phyloP scores from a whole-genome alignment of 2,888 invertebrate species.

The Scrobipalpa costella region DNA sequence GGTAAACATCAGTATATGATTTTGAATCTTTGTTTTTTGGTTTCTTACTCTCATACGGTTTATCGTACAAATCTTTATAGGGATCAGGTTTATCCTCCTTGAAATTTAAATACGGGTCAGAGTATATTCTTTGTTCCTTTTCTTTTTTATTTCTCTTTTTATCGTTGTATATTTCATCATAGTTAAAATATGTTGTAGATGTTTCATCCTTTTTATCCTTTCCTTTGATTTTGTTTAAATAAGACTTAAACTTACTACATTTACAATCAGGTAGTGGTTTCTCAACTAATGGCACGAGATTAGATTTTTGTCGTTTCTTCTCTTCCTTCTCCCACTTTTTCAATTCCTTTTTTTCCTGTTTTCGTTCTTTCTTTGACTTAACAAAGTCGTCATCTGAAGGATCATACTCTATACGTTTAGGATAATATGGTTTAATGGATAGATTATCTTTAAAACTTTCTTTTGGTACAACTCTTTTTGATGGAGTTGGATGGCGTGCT shows the following conservation, averaged over 20 bases:
- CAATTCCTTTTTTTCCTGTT: background rate
- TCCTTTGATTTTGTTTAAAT: background rate
- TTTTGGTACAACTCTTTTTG: background rate
- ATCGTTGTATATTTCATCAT: no score
- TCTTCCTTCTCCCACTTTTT: background rate
- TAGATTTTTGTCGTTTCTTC: background rate
- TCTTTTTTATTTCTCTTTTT: no score
- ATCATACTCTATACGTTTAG: background rate
- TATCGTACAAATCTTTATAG: no score
- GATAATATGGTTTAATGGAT: background rate
- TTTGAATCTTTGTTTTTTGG: background rate
- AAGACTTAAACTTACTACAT: background rate
- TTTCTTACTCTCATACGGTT: no score
- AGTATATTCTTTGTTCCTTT: no score
- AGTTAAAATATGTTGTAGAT: no score
- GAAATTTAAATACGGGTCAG: no score
- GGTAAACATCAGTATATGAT: slow-evolving; percentile 2
- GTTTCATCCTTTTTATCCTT: no score
- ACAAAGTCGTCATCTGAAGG: background rate
- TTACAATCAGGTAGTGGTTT: background rate
- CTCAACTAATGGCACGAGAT: background rate
- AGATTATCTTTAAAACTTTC: background rate
- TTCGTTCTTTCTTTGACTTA: background rate
- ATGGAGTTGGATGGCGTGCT: background rate
- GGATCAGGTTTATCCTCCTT: no score